Percentiles rank a stretch among this genome's conserved stretches.
Evolutionary conservation across 1,140 invertebrate species (phyloP).

Genomic region (Prorops nasuta): DNA sequence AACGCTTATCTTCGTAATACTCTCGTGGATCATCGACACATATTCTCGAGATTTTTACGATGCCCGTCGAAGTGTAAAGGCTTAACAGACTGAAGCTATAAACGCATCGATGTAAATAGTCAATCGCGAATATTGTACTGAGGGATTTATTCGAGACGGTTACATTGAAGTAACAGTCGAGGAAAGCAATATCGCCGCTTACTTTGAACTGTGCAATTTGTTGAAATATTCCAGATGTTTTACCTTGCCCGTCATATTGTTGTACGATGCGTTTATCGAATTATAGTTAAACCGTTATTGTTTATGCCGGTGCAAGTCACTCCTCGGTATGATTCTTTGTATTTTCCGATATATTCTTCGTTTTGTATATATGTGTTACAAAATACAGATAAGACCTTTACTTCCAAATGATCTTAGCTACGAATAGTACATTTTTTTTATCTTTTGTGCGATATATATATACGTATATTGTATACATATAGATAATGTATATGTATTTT

Average conservation of each 20-base stretch:
- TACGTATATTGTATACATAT: too few relatives aligned
- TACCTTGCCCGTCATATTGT: constrained; percentile 10
- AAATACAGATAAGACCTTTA: too few relatives aligned
- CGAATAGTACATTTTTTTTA: too few relatives aligned
- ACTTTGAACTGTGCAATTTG: constrained; percentile 38
- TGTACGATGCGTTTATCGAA: constrained; percentile 27
- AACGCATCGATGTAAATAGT: constrained; percentile 45
- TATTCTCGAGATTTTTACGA: constrained; percentile 21
- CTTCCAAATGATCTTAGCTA: too few relatives aligned
- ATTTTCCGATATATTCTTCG: constrained; percentile 5
- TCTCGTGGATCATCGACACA: constrained; percentile 10
- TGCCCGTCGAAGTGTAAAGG: constrained; percentile 30
- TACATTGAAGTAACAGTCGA: constrained; percentile 3
- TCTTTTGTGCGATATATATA: too few relatives aligned
- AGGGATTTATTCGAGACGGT: constrained; percentile 13
- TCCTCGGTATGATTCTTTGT: constrained; percentile 15
- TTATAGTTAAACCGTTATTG: constrained; percentile 16
- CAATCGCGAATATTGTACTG: constrained; percentile 39
- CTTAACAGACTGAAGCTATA: constrained; percentile 47
- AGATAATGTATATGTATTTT: too few relatives aligned
- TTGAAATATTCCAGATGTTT: constrained; percentile 31
- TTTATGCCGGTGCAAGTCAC: constrained; percentile 15
- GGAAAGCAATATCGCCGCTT: constrained; percentile 18
- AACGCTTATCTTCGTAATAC: constrained; percentile 13
- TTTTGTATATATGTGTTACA: neutral